These are phyloP conservation scores for Drosophila bifasciata DNA, from an alignment of 1,140 invertebrate genomes.

Conservation along the genomic window DNA sequence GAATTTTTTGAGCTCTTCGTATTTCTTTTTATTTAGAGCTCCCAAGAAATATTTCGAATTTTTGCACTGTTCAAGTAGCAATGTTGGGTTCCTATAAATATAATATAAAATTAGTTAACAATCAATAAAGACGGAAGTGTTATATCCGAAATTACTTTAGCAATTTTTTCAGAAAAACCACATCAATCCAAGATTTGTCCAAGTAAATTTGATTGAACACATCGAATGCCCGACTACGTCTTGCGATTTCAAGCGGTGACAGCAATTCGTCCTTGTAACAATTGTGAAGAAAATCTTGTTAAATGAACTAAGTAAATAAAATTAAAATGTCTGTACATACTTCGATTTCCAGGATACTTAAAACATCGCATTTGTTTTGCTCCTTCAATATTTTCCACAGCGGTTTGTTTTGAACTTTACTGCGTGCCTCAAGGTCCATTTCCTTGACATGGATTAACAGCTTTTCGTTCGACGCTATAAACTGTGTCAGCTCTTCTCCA, in stretches of 20 bases:
- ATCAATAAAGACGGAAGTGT: too few relatives aligned
- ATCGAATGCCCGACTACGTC: constrained; percentile 60
- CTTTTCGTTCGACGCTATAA: constrained; percentile 55
- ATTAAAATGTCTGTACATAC: constrained; percentile 12
- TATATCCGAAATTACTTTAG: constrained; percentile 31
- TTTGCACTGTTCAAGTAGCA: constrained; percentile 63
- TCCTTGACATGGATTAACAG: constrained; percentile 34
- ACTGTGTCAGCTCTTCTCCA: constrained; percentile 61
- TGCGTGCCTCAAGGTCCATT: not conserved
- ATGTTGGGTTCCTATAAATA: constrained; percentile 47
- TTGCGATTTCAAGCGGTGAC: constrained; percentile 65
- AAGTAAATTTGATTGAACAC: constrained; percentile 75
- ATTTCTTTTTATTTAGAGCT: constrained; percentile 39
- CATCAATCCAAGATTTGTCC: constrained; percentile 69
- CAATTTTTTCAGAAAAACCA: constrained; percentile 67
- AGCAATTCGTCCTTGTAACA: constrained; percentile 51
- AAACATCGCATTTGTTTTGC: constrained; percentile 68
- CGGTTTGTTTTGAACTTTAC: constrained; percentile 21
- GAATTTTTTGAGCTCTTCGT: constrained; percentile 54
- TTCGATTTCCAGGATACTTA: constrained; percentile 67
- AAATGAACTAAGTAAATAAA: not conserved
- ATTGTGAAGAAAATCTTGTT: too few relatives aligned
- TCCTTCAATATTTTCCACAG: constrained; percentile 75
- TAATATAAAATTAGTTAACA: not conserved
- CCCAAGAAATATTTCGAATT: constrained; percentile 40